Percentiles rank a stretch among this genome's conserved stretches.
Conservation (phyloP, 2,888 invertebrate genomes). For the Meliscaeva auricollis region DNA sequence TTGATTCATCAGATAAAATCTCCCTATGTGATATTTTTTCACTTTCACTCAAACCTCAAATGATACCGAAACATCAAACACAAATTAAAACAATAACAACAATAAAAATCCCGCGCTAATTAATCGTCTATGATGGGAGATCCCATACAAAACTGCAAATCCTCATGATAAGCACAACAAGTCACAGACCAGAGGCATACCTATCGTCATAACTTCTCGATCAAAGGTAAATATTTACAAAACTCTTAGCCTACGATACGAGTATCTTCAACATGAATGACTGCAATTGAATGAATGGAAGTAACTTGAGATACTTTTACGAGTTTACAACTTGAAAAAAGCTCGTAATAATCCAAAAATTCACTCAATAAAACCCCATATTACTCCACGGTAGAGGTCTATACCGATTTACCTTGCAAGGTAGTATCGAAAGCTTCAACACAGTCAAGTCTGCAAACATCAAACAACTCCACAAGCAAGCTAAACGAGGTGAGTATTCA, state of each 20-base stretch:
- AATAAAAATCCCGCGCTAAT: conserved; percentile 63
- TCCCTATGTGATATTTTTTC: conserved; percentile 47
- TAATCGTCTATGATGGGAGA: conserved; percentile 65
- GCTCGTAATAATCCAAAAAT: conserved; percentile 32
- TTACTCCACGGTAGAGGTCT: not conserved
- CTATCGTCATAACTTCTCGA: conserved; percentile 30
- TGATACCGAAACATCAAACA: conserved; percentile 52
- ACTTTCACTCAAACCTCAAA: conserved; percentile 69
- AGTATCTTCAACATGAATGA: conserved; percentile 26
- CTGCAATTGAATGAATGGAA: conserved; percentile 59
- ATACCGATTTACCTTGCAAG: conserved; percentile 28
- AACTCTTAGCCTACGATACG: conserved; percentile 13
- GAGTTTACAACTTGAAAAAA: conserved; percentile 4
- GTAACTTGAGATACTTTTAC: conserved; percentile 2
- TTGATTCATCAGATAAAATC: conserved; percentile 37
- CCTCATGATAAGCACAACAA: conserved; percentile 8
- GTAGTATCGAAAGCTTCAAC: conserved; percentile 54
- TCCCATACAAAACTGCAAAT: conserved; percentile 44
- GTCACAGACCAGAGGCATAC: not conserved
- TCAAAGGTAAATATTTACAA: conserved; percentile 15
- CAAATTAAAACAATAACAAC: conserved; percentile 39
- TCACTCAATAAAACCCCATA: conserved; percentile 44
- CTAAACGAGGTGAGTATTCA: conserved; percentile 40
- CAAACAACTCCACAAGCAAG: conserved; percentile 12
- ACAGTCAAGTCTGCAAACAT: conserved; percentile 50